Evolutionary conservation across 2,888 invertebrate genomes (phyloP), one percentile per base, ranked within the genome.

Genomic region (Seladonia tumulorum): DNA sequence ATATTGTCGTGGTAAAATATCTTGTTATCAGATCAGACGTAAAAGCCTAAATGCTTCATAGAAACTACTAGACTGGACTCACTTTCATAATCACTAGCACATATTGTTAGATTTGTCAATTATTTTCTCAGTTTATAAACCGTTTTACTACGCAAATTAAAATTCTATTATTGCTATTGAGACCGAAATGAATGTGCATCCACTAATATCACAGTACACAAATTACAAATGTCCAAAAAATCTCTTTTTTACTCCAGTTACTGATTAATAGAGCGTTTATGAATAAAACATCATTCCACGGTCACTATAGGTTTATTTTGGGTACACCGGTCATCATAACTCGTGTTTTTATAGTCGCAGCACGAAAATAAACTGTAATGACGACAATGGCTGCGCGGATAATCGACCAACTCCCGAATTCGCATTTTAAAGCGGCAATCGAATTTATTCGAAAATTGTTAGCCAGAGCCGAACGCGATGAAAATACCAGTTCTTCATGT

Each of bases 401-500:
- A 77, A 57, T 22, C 76, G 35, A n/a, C 12, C 12, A 29, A 29
- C 39, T 39, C 2, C 14, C 73, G n/a, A 22, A 68, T 60, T 49
- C 49, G 1, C 49, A 42, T 74, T 57, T 47, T n/a, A 45, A 42
- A 63, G 35, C 49, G 14, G 18, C 70, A 14, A 82, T 53, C 53
- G 79, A 75, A 66, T 85, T 85, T 71, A 66, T 57, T 53, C 39
- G 66, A 18, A 35, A 78, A 83, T 63, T 57, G 79, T 70, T 68
- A 47, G 70, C 39, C n/a, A 25, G 42, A 73, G 7, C 22, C 73
- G 77, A 73, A 60, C 18, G 25, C 75, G 77, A 76, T 74, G 78
- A 74, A 63, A 85, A 74, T 79, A 29, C 10, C 60, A 72, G 73
- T 79, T 63, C 72, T 72, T 76, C 71, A 49, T 25, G 25, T 29